Evolutionary conservation across 2,797 vertebrate genomes (phyloP), one percentile per base, ranked within the genome.

Genomic region (Epinephelus coioides): DNA sequence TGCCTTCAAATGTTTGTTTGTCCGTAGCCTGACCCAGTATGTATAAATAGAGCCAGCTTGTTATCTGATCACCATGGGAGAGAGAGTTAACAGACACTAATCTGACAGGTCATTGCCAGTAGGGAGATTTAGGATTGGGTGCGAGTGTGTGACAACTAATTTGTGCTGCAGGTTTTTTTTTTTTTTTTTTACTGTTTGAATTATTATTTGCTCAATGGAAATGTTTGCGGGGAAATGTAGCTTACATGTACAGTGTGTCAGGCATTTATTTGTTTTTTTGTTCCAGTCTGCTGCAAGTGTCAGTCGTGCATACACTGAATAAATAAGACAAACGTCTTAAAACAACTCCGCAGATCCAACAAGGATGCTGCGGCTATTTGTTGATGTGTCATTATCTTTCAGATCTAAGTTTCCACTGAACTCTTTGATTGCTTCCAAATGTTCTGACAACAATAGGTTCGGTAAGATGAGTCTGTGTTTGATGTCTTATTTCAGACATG

Each of bases 11-110:
- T 73, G 79, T 80, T 86, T 87, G 79, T 83, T 69, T 78, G 84
- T 78, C 81, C 79, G n/a, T 61, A 86, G 89, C 70, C 84, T 95
- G 93, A 94, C 91, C 92, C 86, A 85, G 85, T 90, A 83, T 83
- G 76, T 95, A 95, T 92, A 94, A 93, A 95, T 95, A 95, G 93
- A 86, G 86, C 72, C 80, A 15, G 81, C 87, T 91, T 90, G 94
- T 93, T 91, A 95, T 93, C 90, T 94, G 92, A 93, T 92, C 91
- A 91, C 87, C 87, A 93, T 87, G 85, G 77, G 90, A 91, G 87
- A 89, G 89, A 91, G 86, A 76, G 90, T 90, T 94, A 90, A 82
- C 86, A 85, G 85, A 87, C 78, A 64, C 85, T 94, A 95, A 95
- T 95, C 94, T 87, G 79, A 88, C 85, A 69, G 89, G 78, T 88